Evolutionary conservation across 2,888 invertebrate species (phyloP), one percentile per base, ranked within the genome.

Genomic region (Tanaodytes sp.): DNA sequence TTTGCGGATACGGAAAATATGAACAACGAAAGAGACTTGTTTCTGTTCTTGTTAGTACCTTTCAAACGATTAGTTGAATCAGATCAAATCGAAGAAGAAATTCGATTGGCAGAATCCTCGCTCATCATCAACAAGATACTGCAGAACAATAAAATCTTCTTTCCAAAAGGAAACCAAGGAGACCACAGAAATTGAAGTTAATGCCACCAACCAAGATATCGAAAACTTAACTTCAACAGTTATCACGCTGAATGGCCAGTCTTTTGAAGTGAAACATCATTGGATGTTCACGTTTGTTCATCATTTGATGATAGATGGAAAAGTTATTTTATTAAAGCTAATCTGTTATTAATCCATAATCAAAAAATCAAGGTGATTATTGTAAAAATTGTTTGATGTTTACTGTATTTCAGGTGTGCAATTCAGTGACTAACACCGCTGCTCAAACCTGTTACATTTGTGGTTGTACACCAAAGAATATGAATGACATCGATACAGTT

Each of bases 301-400:
- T n/a, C n/a, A n/a, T n/a, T n/a, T n/a, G n/a, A 72, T 65, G 69
- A 55, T 72, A 30, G 72, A 69, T 33, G 72, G 69, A 6, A 72
- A 54, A 31, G 54, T 42, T 15, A 37, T 8, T n/a, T 33, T n/a
- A n/a, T n/a, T n/a, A n/a, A n/a, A n/a, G n/a, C n/a, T n/a, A n/a
- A n/a, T n/a, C n/a, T n/a, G n/a, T n/a, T n/a, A n/a, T n/a, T n/a
- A n/a, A n/a, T n/a, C n/a, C n/a, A n/a, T n/a, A n/a, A n/a, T n/a
- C n/a, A n/a, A n/a, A n/a, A n/a, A n/a, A n/a, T n/a, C n/a, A n/a
- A n/a, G n/a, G n/a, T n/a, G n/a, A n/a, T n/a, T n/a, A n/a, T n/a
- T n/a, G n/a, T n/a, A n/a, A n/a, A n/a, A n/a, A n/a, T n/a, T n/a
- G n/a, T n/a, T n/a, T n/a, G n/a, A n/a, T n/a, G n/a, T n/a, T n/a